Base-by-base conservation (phyloP, 2,888 invertebrate species). In the Pristionchus mayeri region DNA sequence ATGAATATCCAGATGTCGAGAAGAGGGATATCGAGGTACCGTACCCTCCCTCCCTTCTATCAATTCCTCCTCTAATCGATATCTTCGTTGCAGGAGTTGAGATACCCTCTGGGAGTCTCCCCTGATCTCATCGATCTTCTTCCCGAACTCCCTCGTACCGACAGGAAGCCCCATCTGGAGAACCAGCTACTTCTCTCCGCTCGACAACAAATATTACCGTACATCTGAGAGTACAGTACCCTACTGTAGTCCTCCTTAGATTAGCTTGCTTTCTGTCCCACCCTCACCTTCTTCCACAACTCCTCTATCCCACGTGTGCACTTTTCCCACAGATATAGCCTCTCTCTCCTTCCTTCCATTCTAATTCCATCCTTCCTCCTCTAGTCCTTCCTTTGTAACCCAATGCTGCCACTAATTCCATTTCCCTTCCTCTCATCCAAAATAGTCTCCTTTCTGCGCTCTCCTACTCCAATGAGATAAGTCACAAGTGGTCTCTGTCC, bases 81-180 rank as follows among this genome's bases (percentile, higher is more conserved):
- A 40, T 71, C 7, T 27, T 78, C 76, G 30, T 3, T 78, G 37
- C 76, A 78, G 76, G 76, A 78, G 21, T n/a, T 78, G 24, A n/a
- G n/a, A n/a, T 50, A 48, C 21, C 76, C 76, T 0, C 50, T 48
- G 30, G 50, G 27, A 24, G 27, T 78, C 30, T 50, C 76, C 11
- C 50, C 76, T 7, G 80, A 80, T 57, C 80, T 80, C 11, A 34
- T 80, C 21, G 57, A 40, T 30, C 37, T 80, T n/a, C 80, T 80
- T 54, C 80, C 82, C n/a, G 75, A 84, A 54, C 75, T 84, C 6
- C 84, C 84, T 18, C 71, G 84, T 11, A 84, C 84, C 24, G 84
- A 84, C 75, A 30, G 84, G 11, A 84, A 84, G 40, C 84, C 84
- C 16, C 84, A 30, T 34, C 54, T 84, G 7, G 37, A 84, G 27